Base-by-base conservation (phyloP, 2,113 vertebrate genomes). In the Nettapus auritus region DNA sequence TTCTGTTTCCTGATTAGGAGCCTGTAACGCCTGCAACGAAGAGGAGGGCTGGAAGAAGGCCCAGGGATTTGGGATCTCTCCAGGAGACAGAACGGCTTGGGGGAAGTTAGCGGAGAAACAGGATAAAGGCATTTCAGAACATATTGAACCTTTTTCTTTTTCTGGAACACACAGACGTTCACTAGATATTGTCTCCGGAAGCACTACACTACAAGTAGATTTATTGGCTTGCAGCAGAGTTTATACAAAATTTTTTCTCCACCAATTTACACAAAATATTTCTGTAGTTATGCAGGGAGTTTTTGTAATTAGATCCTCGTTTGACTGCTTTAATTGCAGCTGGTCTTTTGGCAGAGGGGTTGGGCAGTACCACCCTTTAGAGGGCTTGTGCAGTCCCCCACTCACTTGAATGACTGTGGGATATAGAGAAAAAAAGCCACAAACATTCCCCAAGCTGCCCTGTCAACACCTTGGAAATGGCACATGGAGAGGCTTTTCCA, bases 251-350 rank as follows among this genome's bases (percentile, higher is more conserved):
- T 89, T 82, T 87, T 93, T 90, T 88, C 69, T 57, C 67, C 19
- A 76, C 36, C 36, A 92, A 95, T 96, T 97, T 93, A 93, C 93
- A 89, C 70, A 86, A 96, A 96, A 96, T 94, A 97, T 96, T 96
- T 82, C 94, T 83, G 75, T 59, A 85, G 78, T 82, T 82, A 44
- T 5, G 59, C 12, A 2, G 64, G n/a, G 75, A 92, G 75, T 85
- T 97, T 94, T 94, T 83, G 77, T 94, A 89, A 96, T 88, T 89
- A 96, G 75, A 94, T 77, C 59, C 33, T 91, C 66, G 63, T 91
- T 82, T 95, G 79, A 89, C 9, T 86, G 82, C 42, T 88, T 94
- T 57, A 91, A 88, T 88, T 55, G 71, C 68, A 52, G 66, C 83
- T 92, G 85, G 70, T 82, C 93, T 96, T 95, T 91, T 87, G 69